These are phyloP conservation scores for Bungarus multicinctus DNA, from an alignment of 2,113 vertebrate genomes.

Conservation along the genomic window DNA sequence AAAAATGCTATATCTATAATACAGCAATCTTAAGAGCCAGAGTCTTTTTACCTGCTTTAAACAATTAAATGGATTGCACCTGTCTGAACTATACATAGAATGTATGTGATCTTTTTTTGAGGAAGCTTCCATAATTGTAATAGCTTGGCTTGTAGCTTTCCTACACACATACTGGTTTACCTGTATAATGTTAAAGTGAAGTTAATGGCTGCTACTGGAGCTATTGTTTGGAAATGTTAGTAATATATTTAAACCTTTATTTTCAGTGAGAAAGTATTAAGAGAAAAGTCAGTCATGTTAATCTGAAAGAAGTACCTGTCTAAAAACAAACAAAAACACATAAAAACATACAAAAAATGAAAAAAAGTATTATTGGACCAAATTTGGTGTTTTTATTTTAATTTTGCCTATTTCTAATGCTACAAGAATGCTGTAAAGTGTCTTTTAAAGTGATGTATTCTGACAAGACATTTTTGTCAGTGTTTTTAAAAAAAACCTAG, in stretches of 20 bases:
- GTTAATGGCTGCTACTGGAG: conserved; percentile 67
- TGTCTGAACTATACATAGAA: conserved; percentile 61
- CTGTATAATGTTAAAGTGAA: conserved; percentile 71
- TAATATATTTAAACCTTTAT: conserved; percentile 72
- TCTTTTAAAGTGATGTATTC: conserved; percentile 82
- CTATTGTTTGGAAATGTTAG: conserved; percentile 68
- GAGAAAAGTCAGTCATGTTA: conserved; percentile 64
- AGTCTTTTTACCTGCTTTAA: conserved; percentile 75
- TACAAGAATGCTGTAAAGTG: conserved; percentile 82
- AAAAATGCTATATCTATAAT: conserved; percentile 74
- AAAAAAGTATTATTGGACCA: conserved; percentile 75
- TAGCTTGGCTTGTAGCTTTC: conserved; percentile 76
- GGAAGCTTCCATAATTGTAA: conserved; percentile 76
- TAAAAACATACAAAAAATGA: conserved; percentile 37
- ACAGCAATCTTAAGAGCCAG: conserved; percentile 66
- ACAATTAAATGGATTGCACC: conserved; percentile 77
- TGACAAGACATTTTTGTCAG: conserved; percentile 86
- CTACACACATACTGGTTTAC: conserved; percentile 71
- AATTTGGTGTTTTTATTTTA: conserved; percentile 76
- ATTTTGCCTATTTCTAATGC: conserved; percentile 81
- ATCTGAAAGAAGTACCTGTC: conserved; percentile 72
- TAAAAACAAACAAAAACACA: conserved; percentile 61
- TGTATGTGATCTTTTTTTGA: conserved; percentile 71
- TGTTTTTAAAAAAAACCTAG: conserved; percentile 83
- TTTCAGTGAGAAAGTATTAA: conserved; percentile 69